These are phyloP conservation scores for Sakesphorus luctuosus DNA, from an alignment of 2,113 vertebrate genomes.

Conservation along the genomic window DNA sequence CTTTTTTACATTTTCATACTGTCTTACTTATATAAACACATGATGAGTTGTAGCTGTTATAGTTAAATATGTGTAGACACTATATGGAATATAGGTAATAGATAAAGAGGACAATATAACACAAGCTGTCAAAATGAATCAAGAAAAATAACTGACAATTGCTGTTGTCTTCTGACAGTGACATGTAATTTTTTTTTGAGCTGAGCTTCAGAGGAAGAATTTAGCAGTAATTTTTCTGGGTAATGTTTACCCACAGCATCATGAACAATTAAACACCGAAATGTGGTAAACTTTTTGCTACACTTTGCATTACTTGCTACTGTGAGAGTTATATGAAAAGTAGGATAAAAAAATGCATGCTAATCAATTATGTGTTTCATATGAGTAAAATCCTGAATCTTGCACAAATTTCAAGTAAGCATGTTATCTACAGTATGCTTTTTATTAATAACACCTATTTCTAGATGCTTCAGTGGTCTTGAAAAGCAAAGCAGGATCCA, in stretches of 20 bases:
- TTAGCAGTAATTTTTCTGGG: background rate
- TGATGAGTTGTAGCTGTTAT: too few species aligned
- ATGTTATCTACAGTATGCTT: background rate
- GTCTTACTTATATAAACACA: too few species aligned
- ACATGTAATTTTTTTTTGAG: background rate
- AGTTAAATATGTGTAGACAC: too few species aligned
- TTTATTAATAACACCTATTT: background rate
- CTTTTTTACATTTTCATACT: too few species aligned
- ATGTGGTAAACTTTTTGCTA: background rate
- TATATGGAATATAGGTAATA: too few species aligned
- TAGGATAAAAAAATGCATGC: background rate
- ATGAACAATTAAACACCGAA: background rate
- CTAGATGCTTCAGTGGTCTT: background rate
- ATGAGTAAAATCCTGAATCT: background rate
- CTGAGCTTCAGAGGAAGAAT: background rate
- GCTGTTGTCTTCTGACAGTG: too few species aligned
- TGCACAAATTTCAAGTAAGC: background rate
- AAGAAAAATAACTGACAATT: too few species aligned
- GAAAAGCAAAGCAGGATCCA: background rate
- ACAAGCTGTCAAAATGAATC: too few species aligned
- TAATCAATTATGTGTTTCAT: slow-evolving; percentile 17
- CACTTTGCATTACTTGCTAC: background rate
- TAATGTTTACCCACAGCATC: background rate
- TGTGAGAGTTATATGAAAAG: background rate
- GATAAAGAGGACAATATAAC: too few species aligned